Base-by-base conservation (phyloP, 1,140 invertebrate species). In the Eurosta solidaginis region DNA sequence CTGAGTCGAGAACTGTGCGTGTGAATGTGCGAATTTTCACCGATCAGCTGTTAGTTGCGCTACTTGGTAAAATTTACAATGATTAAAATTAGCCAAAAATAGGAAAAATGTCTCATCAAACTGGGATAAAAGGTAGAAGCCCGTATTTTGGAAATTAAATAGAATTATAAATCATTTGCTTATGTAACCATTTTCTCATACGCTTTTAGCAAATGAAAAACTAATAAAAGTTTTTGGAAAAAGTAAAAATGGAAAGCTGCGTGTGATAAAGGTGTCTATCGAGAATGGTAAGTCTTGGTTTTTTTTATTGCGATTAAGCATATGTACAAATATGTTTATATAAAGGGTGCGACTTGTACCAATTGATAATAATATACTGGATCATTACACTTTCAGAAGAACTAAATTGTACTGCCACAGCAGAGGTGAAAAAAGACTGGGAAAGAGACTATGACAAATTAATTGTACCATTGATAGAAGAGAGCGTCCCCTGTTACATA, bases 401-500 rank as follows among this genome's bases (percentile, higher is more conserved):
- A 89, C 86, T 98, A 44, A 88, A 89, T 33, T 90, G 96, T 73
- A 90, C 93, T 36, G 91, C 91, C 79, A 91, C 92, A 77, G 89
- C 92, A 44, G 91, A 93, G 78, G 90, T 91, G 17, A 92, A 92
- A 79, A 91, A 92, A 78, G 92, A 93, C 79, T 97, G 96, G 96
- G 93, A 96, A 83, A 92, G 95, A 76, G 95, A 96, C 89, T 98
- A 95, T 89, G 93, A 97, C 84, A 93, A 92, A 84, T 90, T 94
- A 87, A 89, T 99, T 14, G 89, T 92, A 75, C 91, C 92, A 3
- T 84, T 96, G 59, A 89, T 98, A 40, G 92, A 96, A 82, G 93
- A 95, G 80, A 94, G 95, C 87, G 93, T 96, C 83, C 98, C 98
- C 52, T 96, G 96, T 82, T 99, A 98, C 88, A 92, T 99, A 78